Base-by-base conservation (phyloP, 2,888 invertebrate genomes). In the Hedychridium roseum region DNA sequence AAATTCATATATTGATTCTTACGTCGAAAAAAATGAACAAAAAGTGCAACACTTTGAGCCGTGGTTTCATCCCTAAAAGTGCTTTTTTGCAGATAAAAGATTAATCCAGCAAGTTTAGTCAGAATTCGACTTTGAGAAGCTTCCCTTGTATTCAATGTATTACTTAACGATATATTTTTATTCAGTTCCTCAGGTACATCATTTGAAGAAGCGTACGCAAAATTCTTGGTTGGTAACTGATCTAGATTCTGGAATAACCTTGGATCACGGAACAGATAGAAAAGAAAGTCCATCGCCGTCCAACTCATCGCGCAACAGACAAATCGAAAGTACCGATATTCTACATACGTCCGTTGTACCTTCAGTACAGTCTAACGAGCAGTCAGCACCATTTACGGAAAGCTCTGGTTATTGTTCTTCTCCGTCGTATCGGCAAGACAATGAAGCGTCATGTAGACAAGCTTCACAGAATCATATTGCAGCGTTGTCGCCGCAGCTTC, bases 221-320 rank as follows among this genome's bases (percentile, higher is more conserved):
- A 88, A 88, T 1, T 86, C 88, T 0, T 94, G 95, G 91, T 84
- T 91, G 43, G 94, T 95, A 80, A 95, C 95, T 0, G 95, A 96
- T 79, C 80, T 96, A 18, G 95, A 95, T 76, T 88, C 91, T 0
- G 89, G 91, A 71, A 84, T 86, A 49, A 88, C 89, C 0, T 82
- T 87, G 40, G 92, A 94, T 73, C 88, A 88, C 61, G 88, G 86
- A 2, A 79, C 85, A 21, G 84, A 78, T 31, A 80, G 81, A 37
- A 66, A 76, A 3, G 64, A 72, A 28, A 72, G 71, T 32, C 69
- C 71, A 2, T 64, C 66, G 3, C 26, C 52, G 6, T 70, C 67
- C 1, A 62, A 60, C 14, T 68, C 74, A 5, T 65, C 73, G 0
- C 64, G 64, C 17, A 50, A 54, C 21, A 68, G 63, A 37, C 66